Percentiles rank a stretch among this genome's conserved stretches.
Evolutionary conservation across 2,888 invertebrate species (phyloP).

Genomic region (Protonemura montana): DNA sequence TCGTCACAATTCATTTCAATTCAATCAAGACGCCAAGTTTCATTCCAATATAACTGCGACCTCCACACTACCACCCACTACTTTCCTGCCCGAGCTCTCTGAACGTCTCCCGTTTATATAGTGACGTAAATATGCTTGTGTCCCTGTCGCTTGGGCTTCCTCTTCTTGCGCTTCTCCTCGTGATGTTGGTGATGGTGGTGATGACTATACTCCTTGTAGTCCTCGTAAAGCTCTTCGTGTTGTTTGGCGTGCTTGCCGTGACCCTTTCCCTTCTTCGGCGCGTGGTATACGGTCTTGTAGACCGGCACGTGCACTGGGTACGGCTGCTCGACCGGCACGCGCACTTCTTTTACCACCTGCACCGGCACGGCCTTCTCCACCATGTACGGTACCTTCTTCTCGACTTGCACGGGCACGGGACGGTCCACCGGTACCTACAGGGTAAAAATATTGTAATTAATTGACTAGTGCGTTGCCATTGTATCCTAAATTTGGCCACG

Average conservation of each 20-base stretch:
- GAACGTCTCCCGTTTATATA: neutral
- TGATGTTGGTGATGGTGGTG: neutral
- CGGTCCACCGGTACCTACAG: constrained; percentile 47
- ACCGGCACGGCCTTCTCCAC: constrained; percentile 48
- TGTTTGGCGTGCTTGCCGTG: neutral
- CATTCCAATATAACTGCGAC: too few relatives aligned
- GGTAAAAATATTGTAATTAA: too few relatives aligned
- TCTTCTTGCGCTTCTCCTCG: neutral
- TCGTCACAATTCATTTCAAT: too few relatives aligned
- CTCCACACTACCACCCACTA: too few relatives aligned
- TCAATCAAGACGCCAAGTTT: too few relatives aligned
- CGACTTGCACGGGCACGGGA: constrained; percentile 48
- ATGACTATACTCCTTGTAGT: neutral
- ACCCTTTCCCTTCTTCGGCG: constrained; percentile 45
- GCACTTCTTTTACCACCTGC: constrained; percentile 49
- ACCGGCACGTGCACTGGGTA: constrained; percentile 49
- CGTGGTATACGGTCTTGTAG: constrained; percentile 50
- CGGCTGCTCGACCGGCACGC: constrained; percentile 49
- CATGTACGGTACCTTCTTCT: constrained; percentile 43
- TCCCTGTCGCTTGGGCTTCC: neutral
- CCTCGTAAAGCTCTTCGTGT: neutral
- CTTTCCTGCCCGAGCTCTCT: too few relatives aligned
- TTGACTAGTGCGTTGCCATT: too few relatives aligned
- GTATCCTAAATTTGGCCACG: too few relatives aligned
- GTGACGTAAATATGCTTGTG: neutral